phyloP scores from a whole-genome alignment of 1,140 invertebrate species.

The Cyclina sinensis region DNA sequence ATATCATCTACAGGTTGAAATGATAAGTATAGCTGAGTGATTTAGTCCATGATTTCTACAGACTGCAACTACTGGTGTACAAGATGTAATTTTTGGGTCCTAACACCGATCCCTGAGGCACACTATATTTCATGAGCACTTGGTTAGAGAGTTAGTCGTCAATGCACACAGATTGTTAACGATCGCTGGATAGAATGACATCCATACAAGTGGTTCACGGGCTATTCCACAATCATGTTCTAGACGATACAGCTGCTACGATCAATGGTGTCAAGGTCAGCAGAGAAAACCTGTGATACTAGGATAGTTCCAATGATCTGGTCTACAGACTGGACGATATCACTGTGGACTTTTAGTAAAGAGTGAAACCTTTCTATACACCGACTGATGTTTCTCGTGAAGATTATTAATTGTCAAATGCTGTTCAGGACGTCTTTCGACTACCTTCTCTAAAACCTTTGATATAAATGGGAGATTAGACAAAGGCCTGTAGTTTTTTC shows the following conservation, averaged over 20 bases:
- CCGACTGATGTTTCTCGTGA: slow-evolving; percentile 52
- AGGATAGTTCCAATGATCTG: slow-evolving; percentile 3
- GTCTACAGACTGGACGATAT: slow-evolving; percentile 51
- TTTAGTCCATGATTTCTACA: slow-evolving; percentile 1
- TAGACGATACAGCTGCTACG: slow-evolving; percentile 33
- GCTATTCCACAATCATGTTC: slow-evolving; percentile 49
- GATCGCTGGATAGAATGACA: slow-evolving; percentile 43
- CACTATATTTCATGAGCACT: slow-evolving; percentile 24
- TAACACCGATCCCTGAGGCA: slow-evolving; percentile 56
- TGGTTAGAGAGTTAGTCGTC: slow-evolving; percentile 30
- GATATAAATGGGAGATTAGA: slow-evolving; percentile 51
- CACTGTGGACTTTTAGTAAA: slow-evolving; percentile 53
- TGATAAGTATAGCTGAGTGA: slow-evolving; percentile 17
- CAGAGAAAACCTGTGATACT: slow-evolving; percentile 41
- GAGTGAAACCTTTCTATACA: slow-evolving; percentile 32
- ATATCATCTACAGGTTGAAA: background rate
- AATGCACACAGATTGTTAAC: slow-evolving; percentile 56
- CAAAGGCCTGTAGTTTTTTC: slow-evolving; percentile 47
- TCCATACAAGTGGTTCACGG: slow-evolving; percentile 37
- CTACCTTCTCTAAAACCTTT: slow-evolving; percentile 41
- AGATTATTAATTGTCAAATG: slow-evolving; percentile 46
- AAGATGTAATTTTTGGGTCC: slow-evolving; percentile 39
- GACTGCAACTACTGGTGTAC: slow-evolving; percentile 1
- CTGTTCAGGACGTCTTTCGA: background rate
- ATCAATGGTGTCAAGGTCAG: slow-evolving; percentile 58